Base-by-base conservation (phyloP, 2,113 vertebrate species). In the Pelodiscus sinensis region DNA sequence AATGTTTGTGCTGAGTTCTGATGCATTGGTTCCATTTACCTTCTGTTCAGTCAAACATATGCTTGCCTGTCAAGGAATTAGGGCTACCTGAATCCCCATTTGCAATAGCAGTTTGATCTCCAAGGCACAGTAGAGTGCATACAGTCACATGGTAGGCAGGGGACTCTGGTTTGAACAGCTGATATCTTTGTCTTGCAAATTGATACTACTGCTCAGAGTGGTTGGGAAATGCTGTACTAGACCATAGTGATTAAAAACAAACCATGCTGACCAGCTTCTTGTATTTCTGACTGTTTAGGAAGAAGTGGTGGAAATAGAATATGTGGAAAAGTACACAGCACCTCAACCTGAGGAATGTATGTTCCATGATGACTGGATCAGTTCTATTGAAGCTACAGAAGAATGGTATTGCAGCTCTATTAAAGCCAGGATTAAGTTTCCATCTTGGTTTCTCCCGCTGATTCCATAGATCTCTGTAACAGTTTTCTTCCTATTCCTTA, bases 291-390 rank as follows among this genome's bases (percentile, higher is more conserved):
- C 84, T 92, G 27, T 96, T 82, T 94, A 99, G 99, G 99, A 99
- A 98, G 99, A 99, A 11, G 99, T 99, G 81, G 98, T 99, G 93
- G 99, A 99, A 96, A 98, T 99, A 1, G 99, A 99, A 82, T 99
- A 99, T 4, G 99, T 99, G 73, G 99, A 99, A 97, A 98, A 98
- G 90, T 98, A 99, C 55, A 99, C 98, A 6, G 99, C 99, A 4
- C 99, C 99, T 11, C 98, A 99, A 92, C 99, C 99, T 0, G 98
- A 99, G 96, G 99, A 99, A 84, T 99, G 99, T 90, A 98, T 99
- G 96, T 98, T 99, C 97, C 99, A 99, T 0, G 99, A 99, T 9
- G 99, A 99, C 97, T 99, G 99, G 99, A 99, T 99, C 93, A 99
- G 99, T 95, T 98, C 99, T 1, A 93, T 99, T n/a, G 94, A 98